Evolutionary conservation across 2,888 invertebrate genomes (phyloP).

Genomic region (Drosophila mulleri): DNA sequence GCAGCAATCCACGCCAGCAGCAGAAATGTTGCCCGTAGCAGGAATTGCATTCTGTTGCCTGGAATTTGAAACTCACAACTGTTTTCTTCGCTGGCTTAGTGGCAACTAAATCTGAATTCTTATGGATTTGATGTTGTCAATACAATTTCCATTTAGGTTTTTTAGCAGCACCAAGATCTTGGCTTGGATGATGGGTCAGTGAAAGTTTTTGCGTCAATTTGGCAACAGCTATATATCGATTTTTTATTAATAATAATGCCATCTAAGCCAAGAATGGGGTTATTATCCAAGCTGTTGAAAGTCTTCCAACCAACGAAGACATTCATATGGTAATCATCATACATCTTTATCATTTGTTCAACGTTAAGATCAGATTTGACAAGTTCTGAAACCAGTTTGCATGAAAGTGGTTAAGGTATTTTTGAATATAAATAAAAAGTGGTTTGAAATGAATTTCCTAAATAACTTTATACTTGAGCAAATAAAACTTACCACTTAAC

Average conservation of each 20-base stretch:
- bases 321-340: conserved; percentile 56
- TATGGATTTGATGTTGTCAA: conserved; percentile 42
- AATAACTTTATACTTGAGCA: neutral
- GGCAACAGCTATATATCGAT: conserved; percentile 27
- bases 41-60: conserved; percentile 42
- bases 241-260: conserved; percentile 21
- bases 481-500: neutral
- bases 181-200: conserved; percentile 29
- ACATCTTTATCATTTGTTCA: conserved; percentile 27
- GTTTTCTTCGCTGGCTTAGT: conserved; percentile 31
- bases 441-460: neutral
- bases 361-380: conserved; percentile 9
- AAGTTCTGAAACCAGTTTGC: conserved; percentile 43
- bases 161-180: conserved; percentile 20
- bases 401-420: conserved; percentile 1
- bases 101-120: conserved; percentile 39
- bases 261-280: conserved; percentile 16
- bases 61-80: conserved; percentile 7
- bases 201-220: conserved; percentile 50
- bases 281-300: conserved; percentile 47
- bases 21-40: conserved; percentile 41
- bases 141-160: conserved; percentile 19
- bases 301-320: conserved; percentile 44
- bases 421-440: neutral
- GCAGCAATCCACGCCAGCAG: conserved; percentile 40